Base-by-base conservation (phyloP, 2,113 vertebrate species). In the Numenius arquata region DNA sequence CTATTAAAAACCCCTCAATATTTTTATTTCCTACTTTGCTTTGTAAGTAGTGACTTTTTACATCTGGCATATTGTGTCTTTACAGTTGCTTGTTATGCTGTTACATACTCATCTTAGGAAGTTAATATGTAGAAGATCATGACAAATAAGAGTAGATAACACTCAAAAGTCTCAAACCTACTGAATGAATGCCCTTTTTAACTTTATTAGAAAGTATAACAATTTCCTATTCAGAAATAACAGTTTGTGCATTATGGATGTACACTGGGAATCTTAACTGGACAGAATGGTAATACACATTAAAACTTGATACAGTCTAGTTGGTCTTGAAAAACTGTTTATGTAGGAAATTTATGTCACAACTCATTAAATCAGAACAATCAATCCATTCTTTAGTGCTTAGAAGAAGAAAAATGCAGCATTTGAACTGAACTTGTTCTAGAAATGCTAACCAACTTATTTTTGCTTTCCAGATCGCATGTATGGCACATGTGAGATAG, bases 401-500 rank as follows among this genome's bases (percentile, higher is more conserved):
- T 70, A 59, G 70, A 29, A 47, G 36, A 86, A 72, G 34, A 85
- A 82, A 91, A 85, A 30, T n/a, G 29, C 26, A 73, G 8, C 26
- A 70, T 66, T 92, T 74, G 45, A 95, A 68, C 40, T 40, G 36
- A 48, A 23, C 23, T 48, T 32, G 27, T 63, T 75, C 36, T 88
- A 83, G 85, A 96, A 84, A 67, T 38, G 34, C 21, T 90, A 82
- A 95, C 61, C n/a, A 88, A 73, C 3, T 34, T 84, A 27, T 29
- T 78, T 80, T 77, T 89, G 4, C 32, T 88, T 96, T 92, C 58
- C 81, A 99, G 98, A 99, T 96, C 98, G 98, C 41, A 98, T 98
- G 77, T 99, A 98, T 14, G 98, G 98, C 67, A 99, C 98, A 15
- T 99, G 98, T 96, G 98, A 99, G 95, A 98, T 98, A 90, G 99